Evolutionary conservation across 2,113 vertebrate genomes (phyloP), one percentile per base, ranked within the genome.

Genomic region (Apodemus sylvaticus): DNA sequence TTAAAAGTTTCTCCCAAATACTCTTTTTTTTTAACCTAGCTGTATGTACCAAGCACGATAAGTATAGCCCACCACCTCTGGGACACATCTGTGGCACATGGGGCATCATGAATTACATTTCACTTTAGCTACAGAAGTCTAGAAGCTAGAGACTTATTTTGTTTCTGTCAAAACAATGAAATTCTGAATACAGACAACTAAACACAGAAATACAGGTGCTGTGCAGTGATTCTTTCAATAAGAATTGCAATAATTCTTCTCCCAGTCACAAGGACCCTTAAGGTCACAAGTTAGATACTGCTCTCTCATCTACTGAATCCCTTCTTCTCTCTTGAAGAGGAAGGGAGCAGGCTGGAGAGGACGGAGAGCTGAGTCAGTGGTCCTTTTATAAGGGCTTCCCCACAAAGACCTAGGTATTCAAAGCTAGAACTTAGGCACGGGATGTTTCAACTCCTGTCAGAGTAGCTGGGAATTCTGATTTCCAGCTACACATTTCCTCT

Each of bases 251-350:
- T 68, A 36, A 36, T 53, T 14, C 34, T 9, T 11, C 29, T 82
- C 66, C 71, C 9, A 86, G 70, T 93, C 26, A 11, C 89, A 96
- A 90, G 58, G 42, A 36, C 82, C 82, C 66, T 48, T 13, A 95
- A 92, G 68, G 68, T 26, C 68, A 85, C 62, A 78, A 29, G 16
- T 60, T 68, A 81, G 79, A 87, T 48, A 58, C 0, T 90, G 34
- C 29, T 19, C 39, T 55, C 79, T 34, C 8, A 55, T 10, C 26
- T 39, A n/a, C 9, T 55, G 76, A 60, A 39, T 88, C 36, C 76
- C 60, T 48, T 45, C 29, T 96, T 89, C 73, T 74, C 16, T 17
- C 48, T 87, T 86, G 48, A 92, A 48, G n/a, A 77, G n/a, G 29
- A 71, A 77, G 13, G 24, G 24, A 58, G 45, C 73, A 81, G 10